phyloP scores from a whole-genome alignment of 2,113 vertebrate genomes.

The Melospiza georgiana region DNA sequence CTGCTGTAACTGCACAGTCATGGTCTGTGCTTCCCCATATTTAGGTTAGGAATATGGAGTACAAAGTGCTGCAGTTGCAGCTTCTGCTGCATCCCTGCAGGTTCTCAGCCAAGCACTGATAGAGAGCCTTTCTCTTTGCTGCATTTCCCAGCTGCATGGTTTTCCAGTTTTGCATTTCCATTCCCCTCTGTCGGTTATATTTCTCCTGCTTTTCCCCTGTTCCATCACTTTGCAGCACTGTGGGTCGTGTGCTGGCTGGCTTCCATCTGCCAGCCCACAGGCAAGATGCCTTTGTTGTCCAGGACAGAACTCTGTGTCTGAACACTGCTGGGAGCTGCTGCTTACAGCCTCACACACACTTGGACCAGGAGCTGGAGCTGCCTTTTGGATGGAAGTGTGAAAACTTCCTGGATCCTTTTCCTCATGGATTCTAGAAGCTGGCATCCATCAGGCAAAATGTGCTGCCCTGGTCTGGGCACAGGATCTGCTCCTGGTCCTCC shows the following conservation, averaged over 20 bases:
- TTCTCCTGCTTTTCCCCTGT: background rate
- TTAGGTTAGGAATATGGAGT: background rate
- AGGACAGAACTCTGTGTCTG: background rate
- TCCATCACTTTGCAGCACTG: background rate
- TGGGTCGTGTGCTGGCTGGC: background rate
- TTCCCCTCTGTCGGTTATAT: background rate
- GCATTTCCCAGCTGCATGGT: background rate
- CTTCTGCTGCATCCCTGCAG: background rate
- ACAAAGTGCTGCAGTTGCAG: background rate
- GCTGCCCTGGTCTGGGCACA: background rate
- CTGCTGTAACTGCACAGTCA: background rate
- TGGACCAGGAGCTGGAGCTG: background rate
- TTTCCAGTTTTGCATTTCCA: background rate
- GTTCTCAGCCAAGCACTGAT: background rate
- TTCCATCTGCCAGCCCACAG: background rate
- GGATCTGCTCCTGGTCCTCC: background rate
- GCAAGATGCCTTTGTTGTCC: slow-evolving; percentile 26
- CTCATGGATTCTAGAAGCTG: background rate
- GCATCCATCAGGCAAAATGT: background rate
- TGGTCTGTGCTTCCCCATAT: background rate
- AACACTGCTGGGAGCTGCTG: background rate
- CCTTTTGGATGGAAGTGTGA: background rate
- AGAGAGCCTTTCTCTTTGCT: background rate
- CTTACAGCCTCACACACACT: background rate
- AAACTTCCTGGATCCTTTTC: background rate